A percentile compares a stretch with the other conserved stretches of the same genome.
These are phyloP conservation scores for Trichogramma evanescens DNA, from an alignment of 2,888 invertebrate genomes.

Conservation along the genomic window DNA sequence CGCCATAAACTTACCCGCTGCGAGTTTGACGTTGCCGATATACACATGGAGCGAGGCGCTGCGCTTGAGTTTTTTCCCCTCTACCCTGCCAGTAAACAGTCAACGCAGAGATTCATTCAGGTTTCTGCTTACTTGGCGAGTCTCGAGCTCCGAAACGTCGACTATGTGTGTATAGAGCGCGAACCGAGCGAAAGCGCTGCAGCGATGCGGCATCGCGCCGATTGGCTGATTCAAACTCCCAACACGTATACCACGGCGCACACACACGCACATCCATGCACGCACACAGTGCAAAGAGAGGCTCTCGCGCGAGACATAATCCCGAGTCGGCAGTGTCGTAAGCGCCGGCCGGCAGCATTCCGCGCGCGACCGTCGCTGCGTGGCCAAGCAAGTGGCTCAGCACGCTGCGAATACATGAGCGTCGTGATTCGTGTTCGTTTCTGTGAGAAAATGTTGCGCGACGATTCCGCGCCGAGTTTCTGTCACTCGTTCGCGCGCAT, in stretches of 20 bases:
- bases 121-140: no score
- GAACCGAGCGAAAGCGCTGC: no score
- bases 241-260: constrained; percentile 22
- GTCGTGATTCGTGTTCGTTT: background rate
- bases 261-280: constrained; percentile 30
- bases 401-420: constrained; percentile 13
- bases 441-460: background rate
- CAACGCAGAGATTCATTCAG: no score
- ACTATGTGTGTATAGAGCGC: no score
- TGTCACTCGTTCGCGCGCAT: background rate
- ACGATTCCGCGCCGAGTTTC: background rate
- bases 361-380: constrained; percentile 41
- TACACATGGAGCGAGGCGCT: no score
- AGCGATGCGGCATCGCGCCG: background rate
- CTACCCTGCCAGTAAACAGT: no score
- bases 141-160: no score
- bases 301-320: background rate
- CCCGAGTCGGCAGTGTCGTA: background rate
- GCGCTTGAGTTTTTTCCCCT: no score
- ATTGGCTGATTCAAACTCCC: constrained; percentile 24
- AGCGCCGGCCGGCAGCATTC: constrained; percentile 40
- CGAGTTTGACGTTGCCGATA: no score
- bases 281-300: constrained; percentile 21
- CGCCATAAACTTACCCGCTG: no score
- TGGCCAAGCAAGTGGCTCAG: constrained; percentile 22